Conservation (phyloP, 2,888 invertebrate species). For the Amphipoea oculea region DNA sequence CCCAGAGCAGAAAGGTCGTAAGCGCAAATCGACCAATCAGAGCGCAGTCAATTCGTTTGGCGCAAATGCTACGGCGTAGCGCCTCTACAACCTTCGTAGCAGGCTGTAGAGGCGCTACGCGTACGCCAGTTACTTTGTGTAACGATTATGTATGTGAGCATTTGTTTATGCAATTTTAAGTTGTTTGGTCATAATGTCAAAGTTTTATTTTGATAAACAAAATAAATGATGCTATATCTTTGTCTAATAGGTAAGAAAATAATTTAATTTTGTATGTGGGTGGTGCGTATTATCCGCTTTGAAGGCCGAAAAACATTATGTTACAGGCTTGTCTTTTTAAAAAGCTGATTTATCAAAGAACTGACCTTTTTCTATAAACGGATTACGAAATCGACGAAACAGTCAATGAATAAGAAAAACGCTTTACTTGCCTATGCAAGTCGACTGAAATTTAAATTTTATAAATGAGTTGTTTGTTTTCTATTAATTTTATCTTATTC, state of each 20-base stretch:
- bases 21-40: constrained; percentile 45
- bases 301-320: neutral
- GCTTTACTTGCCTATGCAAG: neutral
- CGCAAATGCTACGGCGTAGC: constrained; percentile 42
- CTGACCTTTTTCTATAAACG: neutral
- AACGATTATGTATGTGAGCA: neutral
- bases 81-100: constrained; percentile 45
- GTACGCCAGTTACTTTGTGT: neutral
- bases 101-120: constrained; percentile 42
- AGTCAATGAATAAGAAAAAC: neutral
- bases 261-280: no score
- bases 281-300: neutral
- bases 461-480: no score
- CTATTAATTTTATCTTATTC: no score
- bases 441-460: no score
- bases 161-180: neutral
- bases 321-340: neutral
- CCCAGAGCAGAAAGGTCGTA: constrained; percentile 19
- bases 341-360: neutral
- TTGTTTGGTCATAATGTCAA: neutral
- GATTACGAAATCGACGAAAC: neutral
- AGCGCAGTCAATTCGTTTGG: constrained; percentile 8
- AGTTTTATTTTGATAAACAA: neutral
- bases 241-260: neutral
- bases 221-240: neutral